phyloP scores from a whole-genome alignment of 2,797 vertebrate genomes.

The Streptopelia turtur region DNA sequence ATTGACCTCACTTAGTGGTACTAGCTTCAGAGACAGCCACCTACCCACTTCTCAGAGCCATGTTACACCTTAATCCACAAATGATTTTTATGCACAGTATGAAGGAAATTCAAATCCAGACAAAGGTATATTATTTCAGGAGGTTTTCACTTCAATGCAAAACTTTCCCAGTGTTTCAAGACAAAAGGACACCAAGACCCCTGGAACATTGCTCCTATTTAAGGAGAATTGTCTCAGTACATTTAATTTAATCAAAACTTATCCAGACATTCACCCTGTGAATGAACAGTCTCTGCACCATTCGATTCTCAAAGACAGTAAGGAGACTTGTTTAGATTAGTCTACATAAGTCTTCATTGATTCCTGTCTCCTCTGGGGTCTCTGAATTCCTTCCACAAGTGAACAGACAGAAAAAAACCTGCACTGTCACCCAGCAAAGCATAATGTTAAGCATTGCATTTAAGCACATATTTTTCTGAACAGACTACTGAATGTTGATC shows the following conservation, averaged over 20 bases:
- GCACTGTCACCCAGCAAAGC: neutral
- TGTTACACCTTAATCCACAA: neutral
- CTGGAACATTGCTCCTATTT: neutral
- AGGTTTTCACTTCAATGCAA: neutral
- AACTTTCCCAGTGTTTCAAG: neutral
- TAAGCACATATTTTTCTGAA: neutral
- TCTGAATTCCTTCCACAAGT: constrained; percentile 4
- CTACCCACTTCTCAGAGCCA: neutral
- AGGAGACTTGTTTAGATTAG: neutral
- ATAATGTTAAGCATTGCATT: neutral
- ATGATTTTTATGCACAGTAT: neutral
- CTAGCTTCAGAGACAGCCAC: neutral
- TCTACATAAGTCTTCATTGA: neutral
- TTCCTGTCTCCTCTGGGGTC: neutral
- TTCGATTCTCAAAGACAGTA: neutral
- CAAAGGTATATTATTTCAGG: neutral
- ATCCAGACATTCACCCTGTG: neutral
- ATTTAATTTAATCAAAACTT: constrained; percentile 5
- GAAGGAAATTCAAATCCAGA: neutral
- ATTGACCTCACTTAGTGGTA: neutral
- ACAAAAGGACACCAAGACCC: neutral
- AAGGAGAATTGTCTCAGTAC: neutral
- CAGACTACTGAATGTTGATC: neutral
- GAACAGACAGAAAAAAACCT: neutral
- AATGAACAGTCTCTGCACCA: neutral